A percentile compares a stretch with the other conserved stretches of the same genome.
Conservation (phyloP, 2,113 vertebrate species). For the Ptyas mucosa region DNA sequence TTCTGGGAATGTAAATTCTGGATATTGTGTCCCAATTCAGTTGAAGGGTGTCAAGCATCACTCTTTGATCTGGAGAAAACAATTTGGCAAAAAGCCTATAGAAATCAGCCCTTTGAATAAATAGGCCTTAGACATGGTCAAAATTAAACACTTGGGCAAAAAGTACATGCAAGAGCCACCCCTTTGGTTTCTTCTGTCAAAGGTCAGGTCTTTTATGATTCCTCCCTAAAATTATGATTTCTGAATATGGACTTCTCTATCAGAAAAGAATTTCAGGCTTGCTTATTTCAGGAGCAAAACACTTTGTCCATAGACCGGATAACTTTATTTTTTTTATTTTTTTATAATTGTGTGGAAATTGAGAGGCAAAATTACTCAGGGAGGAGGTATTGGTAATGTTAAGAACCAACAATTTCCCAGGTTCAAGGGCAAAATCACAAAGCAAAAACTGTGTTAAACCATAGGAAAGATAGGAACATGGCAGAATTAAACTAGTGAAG, state of each 20-base stretch:
- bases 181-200: neutral
- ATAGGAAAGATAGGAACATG: neutral
- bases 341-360: neutral
- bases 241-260: neutral
- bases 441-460: neutral
- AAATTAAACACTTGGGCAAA: neutral
- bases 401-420: neutral
- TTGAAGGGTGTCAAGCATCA: neutral
- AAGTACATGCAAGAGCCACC: neutral
- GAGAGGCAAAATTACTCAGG: neutral
- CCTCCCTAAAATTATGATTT: neutral
- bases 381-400: neutral
- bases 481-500: neutral
- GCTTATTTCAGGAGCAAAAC: neutral
- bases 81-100: neutral
- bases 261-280: neutral
- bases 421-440: neutral
- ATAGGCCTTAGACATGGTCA: neutral
- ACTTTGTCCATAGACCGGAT: neutral
- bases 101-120: neutral
- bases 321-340: neutral
- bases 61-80: neutral
- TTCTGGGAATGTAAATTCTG: neutral
- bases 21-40: neutral
- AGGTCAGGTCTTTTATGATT: neutral